These are phyloP conservation scores for Pocillopora verrucosa DNA, from an alignment of 64 coral and sea anemone species.

Conservation along the genomic window DNA sequence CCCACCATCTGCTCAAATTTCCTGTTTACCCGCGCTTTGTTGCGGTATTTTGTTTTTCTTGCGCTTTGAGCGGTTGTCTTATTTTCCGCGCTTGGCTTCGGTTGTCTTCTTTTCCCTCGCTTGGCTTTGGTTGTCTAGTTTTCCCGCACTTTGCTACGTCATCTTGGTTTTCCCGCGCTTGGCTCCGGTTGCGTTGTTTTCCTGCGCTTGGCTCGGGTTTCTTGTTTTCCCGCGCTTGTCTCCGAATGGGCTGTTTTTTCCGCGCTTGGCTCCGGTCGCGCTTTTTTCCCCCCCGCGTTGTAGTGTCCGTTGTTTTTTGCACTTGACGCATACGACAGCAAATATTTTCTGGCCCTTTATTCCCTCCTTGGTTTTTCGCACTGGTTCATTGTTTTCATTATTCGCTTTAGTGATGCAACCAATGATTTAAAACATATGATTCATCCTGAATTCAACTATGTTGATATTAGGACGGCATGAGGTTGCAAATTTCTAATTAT, in stretches of 20 bases:
- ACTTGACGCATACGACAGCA: not conserved
- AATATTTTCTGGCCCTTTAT: not conserved
- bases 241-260: not conserved
- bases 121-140: not conserved
- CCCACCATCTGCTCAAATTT: too few species aligned
- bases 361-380: too few species aligned
- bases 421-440: conserved; percentile 10
- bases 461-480: conserved; percentile 46
- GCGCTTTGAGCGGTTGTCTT: too few species aligned
- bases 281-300: not conserved
- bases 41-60: not conserved
- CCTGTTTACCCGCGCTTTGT: not conserved
- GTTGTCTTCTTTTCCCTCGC: not conserved
- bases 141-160: not conserved
- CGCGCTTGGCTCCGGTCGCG: not conserved
- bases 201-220: not conserved
- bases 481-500: conserved; percentile 5
- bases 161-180: not conserved
- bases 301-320: not conserved
- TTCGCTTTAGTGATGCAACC: not conserved
- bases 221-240: not conserved
- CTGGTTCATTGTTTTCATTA: too few species aligned
- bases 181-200: not conserved
- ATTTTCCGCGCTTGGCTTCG: not conserved
- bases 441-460: conserved; percentile 18